Evolutionary conservation across 2,797 vertebrate genomes (phyloP).

Genomic region (Peromyscus melanophrys): DNA sequence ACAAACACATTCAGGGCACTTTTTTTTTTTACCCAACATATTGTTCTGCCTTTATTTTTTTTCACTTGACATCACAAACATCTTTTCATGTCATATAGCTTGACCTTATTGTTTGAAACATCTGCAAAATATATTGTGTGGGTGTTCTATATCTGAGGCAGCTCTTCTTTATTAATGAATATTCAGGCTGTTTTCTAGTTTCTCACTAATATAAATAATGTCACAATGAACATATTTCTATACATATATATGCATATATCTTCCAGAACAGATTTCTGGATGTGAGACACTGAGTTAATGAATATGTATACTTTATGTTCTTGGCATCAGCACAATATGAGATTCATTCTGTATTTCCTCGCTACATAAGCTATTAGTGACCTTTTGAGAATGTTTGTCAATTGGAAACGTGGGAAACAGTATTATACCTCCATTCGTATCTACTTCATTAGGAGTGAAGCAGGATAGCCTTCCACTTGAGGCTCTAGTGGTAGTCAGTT

Average conservation of each 20-base stretch:
- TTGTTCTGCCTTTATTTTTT: neutral
- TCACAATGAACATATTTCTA: neutral
- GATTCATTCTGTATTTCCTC: neutral
- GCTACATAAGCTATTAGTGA: conserved; percentile 37
- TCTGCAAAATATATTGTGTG: conserved; percentile 3
- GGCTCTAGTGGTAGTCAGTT: neutral
- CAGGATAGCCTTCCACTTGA: neutral
- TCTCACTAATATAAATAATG: conserved; percentile 52
- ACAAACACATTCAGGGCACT: neutral
- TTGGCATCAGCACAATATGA: neutral
- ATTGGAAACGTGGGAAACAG: neutral
- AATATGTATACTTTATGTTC: conserved; percentile 55
- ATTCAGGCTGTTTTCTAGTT: conserved; percentile 31
- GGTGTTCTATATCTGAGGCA: neutral
- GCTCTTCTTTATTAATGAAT: conserved; percentile 4
- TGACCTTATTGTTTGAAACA: conserved; percentile 63
- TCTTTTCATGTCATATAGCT: conserved; percentile 48
- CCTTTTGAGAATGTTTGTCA: conserved; percentile 52
- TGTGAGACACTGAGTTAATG: conserved; percentile 13
- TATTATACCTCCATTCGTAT: neutral
- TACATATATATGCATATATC: neutral
- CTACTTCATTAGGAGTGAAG: neutral
- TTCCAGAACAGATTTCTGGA: conserved; percentile 36
- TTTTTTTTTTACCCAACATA: neutral
- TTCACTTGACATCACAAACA: neutral